phyloP scores from a whole-genome alignment of 2,888 invertebrate genomes.

The Onthophagus sagittarius region DNA sequence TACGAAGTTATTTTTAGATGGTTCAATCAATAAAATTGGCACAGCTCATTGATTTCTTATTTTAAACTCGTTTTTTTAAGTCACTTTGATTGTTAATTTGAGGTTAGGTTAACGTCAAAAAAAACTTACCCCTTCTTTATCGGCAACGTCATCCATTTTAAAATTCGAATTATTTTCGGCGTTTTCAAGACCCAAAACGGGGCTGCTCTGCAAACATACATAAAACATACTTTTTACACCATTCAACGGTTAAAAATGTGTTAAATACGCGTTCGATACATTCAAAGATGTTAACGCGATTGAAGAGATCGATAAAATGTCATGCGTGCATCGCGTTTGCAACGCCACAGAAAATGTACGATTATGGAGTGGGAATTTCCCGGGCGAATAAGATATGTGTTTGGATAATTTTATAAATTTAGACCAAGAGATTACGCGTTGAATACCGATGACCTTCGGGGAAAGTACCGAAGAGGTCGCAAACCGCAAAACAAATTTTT shows the following conservation, averaged over 20 bases:
- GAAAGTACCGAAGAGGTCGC: neutral
- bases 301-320: too few relatives aligned
- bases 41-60: too few relatives aligned
- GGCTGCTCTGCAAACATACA: slow-evolving; percentile 24
- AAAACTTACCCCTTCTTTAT: slow-evolving; percentile 19
- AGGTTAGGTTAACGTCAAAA: neutral
- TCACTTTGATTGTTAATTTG: neutral
- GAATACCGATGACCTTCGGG: neutral
- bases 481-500: too few relatives aligned
- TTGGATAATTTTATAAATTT: neutral
- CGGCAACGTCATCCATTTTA: slow-evolving; percentile 2
- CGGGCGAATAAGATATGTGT: neutral
- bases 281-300: too few relatives aligned
- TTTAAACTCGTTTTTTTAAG: too few relatives aligned
- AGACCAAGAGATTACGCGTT: neutral
- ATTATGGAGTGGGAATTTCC: neutral
- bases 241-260: too few relatives aligned
- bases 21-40: too few relatives aligned
- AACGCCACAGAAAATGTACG: too few relatives aligned
- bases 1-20: too few relatives aligned
- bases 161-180: neutral
- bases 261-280: too few relatives aligned
- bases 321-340: too few relatives aligned
- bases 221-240: neutral
- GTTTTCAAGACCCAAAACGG: slow-evolving; percentile 18